These are phyloP conservation scores for Hyperopisus bebe DNA, from an alignment of 2,113 vertebrate genomes.

Conservation along the genomic window DNA sequence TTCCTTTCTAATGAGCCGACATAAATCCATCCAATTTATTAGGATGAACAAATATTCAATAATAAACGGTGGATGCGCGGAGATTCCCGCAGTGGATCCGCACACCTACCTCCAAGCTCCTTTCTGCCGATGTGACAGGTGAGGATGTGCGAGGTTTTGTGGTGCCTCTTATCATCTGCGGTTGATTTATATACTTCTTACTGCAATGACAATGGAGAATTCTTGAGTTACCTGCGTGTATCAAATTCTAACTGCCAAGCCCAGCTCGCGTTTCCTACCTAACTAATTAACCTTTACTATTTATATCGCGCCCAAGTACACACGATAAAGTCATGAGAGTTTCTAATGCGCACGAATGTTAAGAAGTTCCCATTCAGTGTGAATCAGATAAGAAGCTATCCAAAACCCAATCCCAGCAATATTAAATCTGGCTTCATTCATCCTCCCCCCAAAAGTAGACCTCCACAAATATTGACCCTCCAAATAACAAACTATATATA, in stretches of 20 bases:
- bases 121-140: conserved; percentile 50
- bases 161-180: conserved; percentile 52
- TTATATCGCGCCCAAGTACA: conserved; percentile 63
- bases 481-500: not conserved
- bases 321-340: conserved; percentile 38
- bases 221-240: conserved; percentile 89
- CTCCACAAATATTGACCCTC: not conserved
- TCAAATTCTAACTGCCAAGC: conserved; percentile 78
- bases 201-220: conserved; percentile 71
- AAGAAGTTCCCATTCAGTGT: conserved; percentile 35
- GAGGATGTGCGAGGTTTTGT: conserved; percentile 51
- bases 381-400: not conserved
- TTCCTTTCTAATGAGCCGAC: not conserved
- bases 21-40: not conserved
- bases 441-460: not conserved
- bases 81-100: not conserved
- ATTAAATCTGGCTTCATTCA: not conserved
- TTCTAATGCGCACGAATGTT: conserved; percentile 47
- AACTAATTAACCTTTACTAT: conserved; percentile 91
- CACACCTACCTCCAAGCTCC: conserved; percentile 52
- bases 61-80: not conserved
- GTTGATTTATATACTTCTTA: conserved; percentile 85
- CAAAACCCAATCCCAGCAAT: not conserved
- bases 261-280: conserved; percentile 78
- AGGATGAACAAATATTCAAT: not conserved